Base-by-base conservation (phyloP, 2,797 vertebrate species). In the Scomberomorus guttatus region DNA sequence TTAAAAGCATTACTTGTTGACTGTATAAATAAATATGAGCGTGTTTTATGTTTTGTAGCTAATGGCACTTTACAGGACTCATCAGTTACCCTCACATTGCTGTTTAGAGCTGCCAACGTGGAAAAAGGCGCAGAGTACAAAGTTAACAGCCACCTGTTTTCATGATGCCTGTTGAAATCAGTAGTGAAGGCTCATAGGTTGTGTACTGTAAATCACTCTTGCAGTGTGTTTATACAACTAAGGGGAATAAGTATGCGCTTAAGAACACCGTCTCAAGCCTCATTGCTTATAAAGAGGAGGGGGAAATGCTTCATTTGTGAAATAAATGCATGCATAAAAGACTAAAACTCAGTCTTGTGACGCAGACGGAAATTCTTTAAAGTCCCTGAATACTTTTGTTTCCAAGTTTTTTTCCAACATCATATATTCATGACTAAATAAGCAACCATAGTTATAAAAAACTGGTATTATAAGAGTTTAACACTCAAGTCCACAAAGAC, bases 211-310 rank as follows among this genome's bases (percentile, higher is more conserved):
- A 34, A 39, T 75, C 55, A 6, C 18, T 24, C n/a, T 14, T 20
- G 20, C 20, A 39, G 54, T 27, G 46, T 34, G 48, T 52, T 71
- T 66, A 20, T 27, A 42, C 29, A 32, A 8, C 52, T 73, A 72
- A 37, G 4, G 5, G 22, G 52, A 44, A 25, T 22, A 25, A 27
- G 11, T 13, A 17, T 55, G 25, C 55, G 4, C 46, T 27, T 15
- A 51, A 7, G 46, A 52, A 64, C 10, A 1, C 52, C n/a, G 14
- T 59, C 51, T 15, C 13, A 55, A 32, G 57, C 12, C 17, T 13
- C 66, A 39, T 57, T 56, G 51, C 51, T n/a, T 50, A 37, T 62
- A 6, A 50, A 29, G 39, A 9, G 34, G 25, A 25, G 22, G 3
- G 2, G 25, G n/a, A 22, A 25, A 25, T 52, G 44, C 34, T 51